Evolutionary conservation across 2,113 vertebrate genomes (phyloP).

Genomic region (Oncorhynchus masou): DNA sequence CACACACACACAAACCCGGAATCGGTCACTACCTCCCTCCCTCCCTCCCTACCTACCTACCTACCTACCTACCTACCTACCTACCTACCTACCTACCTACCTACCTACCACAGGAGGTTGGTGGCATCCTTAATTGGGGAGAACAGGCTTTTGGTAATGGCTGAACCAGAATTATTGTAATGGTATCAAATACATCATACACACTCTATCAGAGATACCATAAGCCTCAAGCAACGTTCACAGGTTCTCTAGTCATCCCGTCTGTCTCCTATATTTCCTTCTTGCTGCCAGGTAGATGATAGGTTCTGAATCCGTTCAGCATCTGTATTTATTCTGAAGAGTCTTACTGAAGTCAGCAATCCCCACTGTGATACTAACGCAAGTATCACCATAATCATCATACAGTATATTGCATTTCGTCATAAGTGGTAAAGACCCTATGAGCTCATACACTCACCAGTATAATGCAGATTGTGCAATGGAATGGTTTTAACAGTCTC

Average conservation of each 20-base stretch:
- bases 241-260: slow-evolving; percentile 42
- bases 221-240: slow-evolving; percentile 28
- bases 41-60: not conserved
- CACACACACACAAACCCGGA: no score
- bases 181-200: no score
- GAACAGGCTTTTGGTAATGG: no score
- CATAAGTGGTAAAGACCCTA: slow-evolving; percentile 15
- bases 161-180: no score
- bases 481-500: slow-evolving; percentile 16
- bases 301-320: slow-evolving; percentile 42
- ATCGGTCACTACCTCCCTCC: not conserved
- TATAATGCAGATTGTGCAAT: slow-evolving; percentile 5
- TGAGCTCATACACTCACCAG: slow-evolving; percentile 1
- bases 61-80: not conserved
- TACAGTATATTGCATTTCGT: slow-evolving; percentile 12
- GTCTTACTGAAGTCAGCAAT: slow-evolving; percentile 48
- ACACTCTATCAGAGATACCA: slow-evolving; percentile 27
- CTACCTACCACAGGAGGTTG: no score
- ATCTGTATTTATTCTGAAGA: slow-evolving; percentile 28
- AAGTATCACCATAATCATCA: slow-evolving; percentile 42
- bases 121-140: no score
- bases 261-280: slow-evolving; percentile 21
- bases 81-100: no score
- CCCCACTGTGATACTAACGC: slow-evolving; percentile 34
- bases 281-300: no score